phyloP scores from a whole-genome alignment of 2,888 invertebrate species.

The Rhyacophila evoluta region DNA sequence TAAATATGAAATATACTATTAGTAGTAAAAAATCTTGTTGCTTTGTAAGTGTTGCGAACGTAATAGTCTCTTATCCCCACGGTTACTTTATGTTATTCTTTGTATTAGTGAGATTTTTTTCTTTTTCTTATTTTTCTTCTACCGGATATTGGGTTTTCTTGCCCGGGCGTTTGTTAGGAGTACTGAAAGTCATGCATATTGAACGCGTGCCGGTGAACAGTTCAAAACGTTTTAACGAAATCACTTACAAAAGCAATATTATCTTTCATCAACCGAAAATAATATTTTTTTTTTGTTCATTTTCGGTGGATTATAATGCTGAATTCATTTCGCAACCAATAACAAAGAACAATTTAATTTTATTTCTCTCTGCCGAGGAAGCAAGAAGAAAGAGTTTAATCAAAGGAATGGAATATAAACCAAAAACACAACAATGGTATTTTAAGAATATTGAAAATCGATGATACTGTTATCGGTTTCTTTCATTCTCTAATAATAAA shows the following conservation, averaged over 20 bases:
- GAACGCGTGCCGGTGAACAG: constrained; percentile 45
- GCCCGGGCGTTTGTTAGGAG: neutral
- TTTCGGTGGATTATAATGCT: neutral
- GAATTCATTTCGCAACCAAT: neutral
- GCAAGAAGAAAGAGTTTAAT: neutral
- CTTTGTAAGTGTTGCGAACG: constrained; percentile 12
- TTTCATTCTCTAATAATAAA: neutral
- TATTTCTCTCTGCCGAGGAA: neutral
- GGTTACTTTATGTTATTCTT: constrained; percentile 25
- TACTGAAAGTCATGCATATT: constrained; percentile 47
- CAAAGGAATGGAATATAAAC: neutral
- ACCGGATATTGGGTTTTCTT: constrained; percentile 52
- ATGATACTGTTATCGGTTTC: neutral
- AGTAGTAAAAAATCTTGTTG: constrained; percentile 2
- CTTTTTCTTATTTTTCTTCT: constrained; percentile 43
- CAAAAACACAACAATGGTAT: neutral
- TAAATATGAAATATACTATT: constrained; percentile 22
- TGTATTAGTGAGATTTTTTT: constrained; percentile 30
- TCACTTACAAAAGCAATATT: constrained; percentile 38
- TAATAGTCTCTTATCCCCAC: neutral
- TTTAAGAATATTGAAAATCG: neutral
- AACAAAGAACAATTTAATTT: neutral
- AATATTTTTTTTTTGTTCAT: constrained; percentile 28
- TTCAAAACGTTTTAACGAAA: constrained; percentile 45
- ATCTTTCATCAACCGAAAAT: constrained; percentile 31